These are phyloP conservation scores for Hemicrepidius hirtus DNA, from an alignment of 2,888 invertebrate species.

Conservation along the genomic window DNA sequence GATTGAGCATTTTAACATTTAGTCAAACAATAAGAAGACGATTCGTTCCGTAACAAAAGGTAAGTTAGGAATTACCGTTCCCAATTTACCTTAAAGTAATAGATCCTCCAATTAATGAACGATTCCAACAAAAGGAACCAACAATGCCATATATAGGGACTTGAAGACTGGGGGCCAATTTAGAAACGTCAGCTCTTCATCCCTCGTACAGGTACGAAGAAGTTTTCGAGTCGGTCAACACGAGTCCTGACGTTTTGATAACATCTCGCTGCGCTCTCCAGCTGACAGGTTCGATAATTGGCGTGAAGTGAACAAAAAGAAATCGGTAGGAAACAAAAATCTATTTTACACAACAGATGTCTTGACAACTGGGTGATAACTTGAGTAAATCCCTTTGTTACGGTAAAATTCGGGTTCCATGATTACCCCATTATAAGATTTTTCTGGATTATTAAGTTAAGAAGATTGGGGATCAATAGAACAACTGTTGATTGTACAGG, in stretches of 20 bases:
- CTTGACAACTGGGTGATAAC: slow-evolving; percentile 52
- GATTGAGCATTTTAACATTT: not conserved
- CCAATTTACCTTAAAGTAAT: slow-evolving; percentile 26
- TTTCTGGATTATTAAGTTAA: slow-evolving; percentile 42
- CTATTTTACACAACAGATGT: slow-evolving; percentile 54
- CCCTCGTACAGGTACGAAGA: slow-evolving; percentile 45
- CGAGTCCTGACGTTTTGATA: slow-evolving; percentile 54
- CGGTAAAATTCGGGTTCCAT: slow-evolving; percentile 24
- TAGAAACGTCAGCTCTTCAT: slow-evolving; percentile 44
- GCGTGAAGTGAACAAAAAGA: slow-evolving; percentile 63
- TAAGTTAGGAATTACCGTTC: slow-evolving; percentile 18
- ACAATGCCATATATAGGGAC: slow-evolving; percentile 19
- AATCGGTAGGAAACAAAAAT: slow-evolving; percentile 59
- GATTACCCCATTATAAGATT: slow-evolving; percentile 42
- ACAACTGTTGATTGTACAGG: slow-evolving; percentile 16
- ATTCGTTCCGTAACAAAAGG: slow-evolving; percentile 11
- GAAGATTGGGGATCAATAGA: slow-evolving; percentile 18
- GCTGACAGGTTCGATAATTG: slow-evolving; percentile 67
- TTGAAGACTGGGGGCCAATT: slow-evolving; percentile 42
- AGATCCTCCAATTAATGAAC: slow-evolving; percentile 48
- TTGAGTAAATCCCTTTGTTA: slow-evolving; percentile 49
- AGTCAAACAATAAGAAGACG: not conserved
- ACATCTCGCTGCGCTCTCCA: slow-evolving; percentile 60
- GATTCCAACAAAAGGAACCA: slow-evolving; percentile 36
- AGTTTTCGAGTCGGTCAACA: slow-evolving; percentile 43